phyloP scores from a whole-genome alignment of 2,113 vertebrate genomes.

The Myanophis thanlyinensis region DNA sequence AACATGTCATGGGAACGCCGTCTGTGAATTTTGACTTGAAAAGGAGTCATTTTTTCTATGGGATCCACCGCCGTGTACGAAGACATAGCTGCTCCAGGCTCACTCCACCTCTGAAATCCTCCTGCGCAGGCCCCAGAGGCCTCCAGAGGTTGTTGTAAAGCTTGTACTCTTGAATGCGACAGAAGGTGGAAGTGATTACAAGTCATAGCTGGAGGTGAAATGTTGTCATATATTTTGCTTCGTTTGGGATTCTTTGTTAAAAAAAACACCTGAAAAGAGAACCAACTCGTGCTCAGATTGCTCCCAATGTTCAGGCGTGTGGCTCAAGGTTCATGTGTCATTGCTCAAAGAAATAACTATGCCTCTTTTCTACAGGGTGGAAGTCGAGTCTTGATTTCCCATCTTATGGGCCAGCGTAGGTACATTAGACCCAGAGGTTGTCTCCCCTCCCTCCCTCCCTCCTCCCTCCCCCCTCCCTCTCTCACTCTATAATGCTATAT shows the following conservation, averaged over 20 bases:
- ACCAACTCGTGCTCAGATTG: not conserved
- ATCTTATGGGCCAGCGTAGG: not conserved
- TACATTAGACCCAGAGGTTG: not conserved
- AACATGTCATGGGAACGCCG: not conserved
- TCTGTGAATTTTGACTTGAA: not conserved
- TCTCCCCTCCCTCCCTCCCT: not conserved
- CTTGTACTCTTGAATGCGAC: not conserved
- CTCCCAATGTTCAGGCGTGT: not conserved
- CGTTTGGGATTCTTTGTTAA: not conserved
- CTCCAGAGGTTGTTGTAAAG: not conserved
- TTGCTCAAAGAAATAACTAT: not conserved
- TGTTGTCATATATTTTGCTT: not conserved
- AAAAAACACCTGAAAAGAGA: not conserved
- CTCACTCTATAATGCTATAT: too few relatives aligned
- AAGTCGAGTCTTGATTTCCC: not conserved
- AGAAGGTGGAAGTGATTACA: not conserved
- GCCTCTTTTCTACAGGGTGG: not conserved
- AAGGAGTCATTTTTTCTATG: not conserved
- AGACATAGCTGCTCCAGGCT: not conserved
- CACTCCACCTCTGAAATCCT: not conserved
- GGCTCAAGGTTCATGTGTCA: not conserved
- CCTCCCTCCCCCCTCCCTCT: too few relatives aligned
- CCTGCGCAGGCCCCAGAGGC: not conserved
- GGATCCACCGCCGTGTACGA: not conserved
- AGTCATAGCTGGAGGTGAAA: not conserved